Base-by-base conservation (phyloP, 2,888 invertebrate genomes). In the Torymus aiolomorphi region DNA sequence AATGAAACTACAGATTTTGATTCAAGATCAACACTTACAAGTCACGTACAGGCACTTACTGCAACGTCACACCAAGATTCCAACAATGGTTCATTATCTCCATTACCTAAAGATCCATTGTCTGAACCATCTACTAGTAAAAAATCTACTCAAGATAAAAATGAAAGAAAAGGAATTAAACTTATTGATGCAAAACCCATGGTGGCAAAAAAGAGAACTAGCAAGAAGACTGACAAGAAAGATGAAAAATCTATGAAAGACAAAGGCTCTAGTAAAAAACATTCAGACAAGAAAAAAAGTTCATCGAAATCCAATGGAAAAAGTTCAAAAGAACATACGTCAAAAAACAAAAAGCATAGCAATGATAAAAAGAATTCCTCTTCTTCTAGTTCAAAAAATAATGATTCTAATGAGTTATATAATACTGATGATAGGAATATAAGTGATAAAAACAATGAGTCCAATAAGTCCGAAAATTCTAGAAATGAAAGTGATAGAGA, bases 161-260 rank as follows among this genome's bases (percentile, higher is more conserved):
- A 13, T 1, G 77, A 59, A 63, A 74, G n/a, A 10, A 82, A 78
- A 72, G 75, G 67, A 11, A 18, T 75, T 42, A 71, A 82, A 78
- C 75, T 82, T 14, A 63, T 80, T 49, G 80, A 82, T 31, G 78
- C 82, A 11, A 80, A 82, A 51, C 66, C 71, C 69, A 72, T 82
- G 12, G 75, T 74, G 62, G 18, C 77, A 2, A 72, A 80, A 66
- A 71, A 52, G 2, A 69, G 52, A 20, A 20, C 11, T 65, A 31
- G 2, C 5, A 81, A 83, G 79, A 82, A 88, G 84, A 76, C 89
- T 88, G 80, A 88, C 49, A 86, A 92, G 91, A 88, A 91, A 90
- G 86, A 93, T 49, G 66, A 92, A 91, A 84, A 51, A 54, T 78
- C 77, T 14, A 12, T 4, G 2, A 42, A 63, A 24, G 24, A 24